phyloP scores from a whole-genome alignment of 1,140 invertebrate species.

The Ceratina japonica region DNA sequence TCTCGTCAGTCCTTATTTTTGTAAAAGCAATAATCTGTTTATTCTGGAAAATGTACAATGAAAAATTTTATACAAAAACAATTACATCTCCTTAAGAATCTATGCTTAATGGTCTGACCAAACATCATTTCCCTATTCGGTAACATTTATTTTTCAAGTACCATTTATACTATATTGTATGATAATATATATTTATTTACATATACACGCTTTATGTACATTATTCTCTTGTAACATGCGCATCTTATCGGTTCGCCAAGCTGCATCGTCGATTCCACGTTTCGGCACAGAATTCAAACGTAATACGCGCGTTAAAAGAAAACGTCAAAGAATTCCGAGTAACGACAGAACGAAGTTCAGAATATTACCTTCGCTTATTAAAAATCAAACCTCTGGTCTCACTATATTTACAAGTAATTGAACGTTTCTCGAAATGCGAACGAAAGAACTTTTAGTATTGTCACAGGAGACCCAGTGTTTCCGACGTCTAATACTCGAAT shows the following conservation, averaged over 20 bases:
- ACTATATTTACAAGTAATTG: neutral
- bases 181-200: slow-evolving; percentile 46
- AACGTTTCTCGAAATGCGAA: neutral
- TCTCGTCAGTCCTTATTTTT: neutral
- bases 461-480: slow-evolving; percentile 6
- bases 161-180: slow-evolving; percentile 22
- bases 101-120: slow-evolving; percentile 5
- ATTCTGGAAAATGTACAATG: slow-evolving; percentile 26
- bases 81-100: slow-evolving; percentile 23
- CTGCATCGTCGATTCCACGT: neutral
- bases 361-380: too few relatives aligned
- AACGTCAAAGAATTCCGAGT: neutral
- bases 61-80: slow-evolving; percentile 45
- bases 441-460: neutral
- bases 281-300: neutral
- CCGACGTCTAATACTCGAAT: neutral
- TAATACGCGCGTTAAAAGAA: neutral
- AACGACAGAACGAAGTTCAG: too few relatives aligned
- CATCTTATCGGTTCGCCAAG: slow-evolving; percentile 18
- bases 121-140: slow-evolving; percentile 8
- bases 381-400: neutral
- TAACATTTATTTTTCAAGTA: slow-evolving; percentile 34
- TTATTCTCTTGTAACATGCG: slow-evolving; percentile 24
- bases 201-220: slow-evolving; percentile 43
- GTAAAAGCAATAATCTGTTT: slow-evolving; percentile 25